Percentiles rank a stretch among this genome's conserved stretches.
Conservation (phyloP, 2,797 vertebrate species). For the Megaceryle alcyon region DNA sequence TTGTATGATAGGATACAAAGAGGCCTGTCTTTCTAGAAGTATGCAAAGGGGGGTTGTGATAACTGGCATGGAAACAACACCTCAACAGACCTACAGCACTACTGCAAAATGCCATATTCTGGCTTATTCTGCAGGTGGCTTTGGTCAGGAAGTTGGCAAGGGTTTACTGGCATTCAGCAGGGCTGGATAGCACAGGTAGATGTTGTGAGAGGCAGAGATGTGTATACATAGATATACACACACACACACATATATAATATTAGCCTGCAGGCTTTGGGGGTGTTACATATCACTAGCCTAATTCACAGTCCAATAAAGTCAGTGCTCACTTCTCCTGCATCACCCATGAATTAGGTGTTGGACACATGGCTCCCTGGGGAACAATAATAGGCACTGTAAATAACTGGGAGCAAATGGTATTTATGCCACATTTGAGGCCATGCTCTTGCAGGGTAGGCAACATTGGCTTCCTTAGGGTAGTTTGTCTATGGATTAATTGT, state of each 20-base stretch:
- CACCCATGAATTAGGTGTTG: neutral
- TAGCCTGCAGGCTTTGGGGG: neutral
- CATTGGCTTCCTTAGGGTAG: neutral
- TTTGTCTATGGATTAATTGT: slow-evolving; percentile 31
- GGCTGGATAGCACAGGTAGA: neutral
- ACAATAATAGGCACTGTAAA: neutral
- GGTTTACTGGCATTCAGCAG: neutral
- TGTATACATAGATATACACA: no score
- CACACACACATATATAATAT: neutral
- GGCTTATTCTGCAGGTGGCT: neutral
- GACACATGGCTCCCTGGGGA: neutral
- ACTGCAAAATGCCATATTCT: neutral
- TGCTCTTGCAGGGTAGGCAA: neutral
- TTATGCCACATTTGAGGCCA: neutral
- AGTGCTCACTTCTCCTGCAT: neutral
- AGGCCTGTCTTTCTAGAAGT: neutral
- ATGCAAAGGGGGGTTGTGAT: neutral
- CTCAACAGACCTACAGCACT: fast-evolving
- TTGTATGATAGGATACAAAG: neutral
- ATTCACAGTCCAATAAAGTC: slow-evolving; percentile 35
- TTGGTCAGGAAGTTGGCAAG: neutral
- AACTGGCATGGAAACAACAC: neutral
- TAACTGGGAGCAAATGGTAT: neutral
- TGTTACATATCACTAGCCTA: neutral
- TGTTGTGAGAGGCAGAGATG: neutral